Conservation (phyloP, 2,888 invertebrate genomes). For the Fissipunctia ypsillon region DNA sequence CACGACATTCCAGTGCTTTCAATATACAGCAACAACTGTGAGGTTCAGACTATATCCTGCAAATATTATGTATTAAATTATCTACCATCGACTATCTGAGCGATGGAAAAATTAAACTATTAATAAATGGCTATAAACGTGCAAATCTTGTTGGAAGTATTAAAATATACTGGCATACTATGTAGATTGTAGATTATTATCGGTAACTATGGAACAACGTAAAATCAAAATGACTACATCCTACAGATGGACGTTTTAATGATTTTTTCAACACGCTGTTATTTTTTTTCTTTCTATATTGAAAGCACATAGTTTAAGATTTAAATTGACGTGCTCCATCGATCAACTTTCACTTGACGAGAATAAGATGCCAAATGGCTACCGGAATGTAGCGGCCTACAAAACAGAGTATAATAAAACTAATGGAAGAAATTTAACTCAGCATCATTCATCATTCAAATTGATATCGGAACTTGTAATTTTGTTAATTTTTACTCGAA, state of each 20-base stretch:
- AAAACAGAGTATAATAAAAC: constrained; percentile 67
- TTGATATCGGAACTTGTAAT: constrained; percentile 60
- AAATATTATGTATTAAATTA: constrained; percentile 39
- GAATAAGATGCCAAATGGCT: constrained; percentile 70
- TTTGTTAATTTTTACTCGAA: constrained; percentile 44
- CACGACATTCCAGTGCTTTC: constrained; percentile 67
- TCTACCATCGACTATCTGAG: neutral
- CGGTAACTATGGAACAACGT: neutral
- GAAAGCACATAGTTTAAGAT: constrained; percentile 59
- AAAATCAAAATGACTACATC: neutral
- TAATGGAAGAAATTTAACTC: constrained; percentile 68
- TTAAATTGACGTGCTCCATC: constrained; percentile 68
- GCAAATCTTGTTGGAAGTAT: neutral
- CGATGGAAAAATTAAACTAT: constrained; percentile 26
- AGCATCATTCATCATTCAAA: constrained; percentile 61
- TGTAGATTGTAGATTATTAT: neutral
- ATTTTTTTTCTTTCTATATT: constrained; percentile 30
- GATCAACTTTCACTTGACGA: constrained; percentile 80
- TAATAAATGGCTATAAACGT: constrained; percentile 21
- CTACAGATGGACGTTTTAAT: neutral
- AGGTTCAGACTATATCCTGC: constrained; percentile 44
- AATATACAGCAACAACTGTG: constrained; percentile 45
- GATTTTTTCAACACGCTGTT: constrained; percentile 11
- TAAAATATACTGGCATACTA: constrained; percentile 7
- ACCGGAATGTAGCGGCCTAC: constrained; percentile 75